phyloP scores from a whole-genome alignment of 2,797 vertebrate species.

The Catamblyrhynchus diadema region DNA sequence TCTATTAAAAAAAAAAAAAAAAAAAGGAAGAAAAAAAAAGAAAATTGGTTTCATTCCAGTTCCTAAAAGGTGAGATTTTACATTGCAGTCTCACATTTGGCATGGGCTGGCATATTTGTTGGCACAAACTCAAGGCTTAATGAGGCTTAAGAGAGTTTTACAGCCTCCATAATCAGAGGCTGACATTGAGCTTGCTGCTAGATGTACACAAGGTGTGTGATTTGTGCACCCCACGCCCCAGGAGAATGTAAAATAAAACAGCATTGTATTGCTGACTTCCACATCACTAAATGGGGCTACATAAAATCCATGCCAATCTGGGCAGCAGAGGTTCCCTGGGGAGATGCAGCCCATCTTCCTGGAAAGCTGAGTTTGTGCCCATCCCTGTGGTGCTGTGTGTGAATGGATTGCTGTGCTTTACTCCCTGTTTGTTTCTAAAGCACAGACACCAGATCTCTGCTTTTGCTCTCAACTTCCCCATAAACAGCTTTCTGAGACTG shows the following conservation, averaged over 20 bases:
- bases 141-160: not conserved
- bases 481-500: not conserved
- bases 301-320: not conserved
- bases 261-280: not conserved
- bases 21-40: too few relatives aligned
- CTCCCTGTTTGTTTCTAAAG: not conserved
- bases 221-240: not conserved
- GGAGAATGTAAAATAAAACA: not conserved
- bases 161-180: not conserved
- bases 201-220: not conserved
- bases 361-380: not conserved
- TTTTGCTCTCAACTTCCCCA: not conserved
- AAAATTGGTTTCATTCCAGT: not conserved
- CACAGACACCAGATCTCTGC: not conserved
- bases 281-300: not conserved
- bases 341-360: not conserved
- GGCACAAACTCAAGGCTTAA: not conserved
- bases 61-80: not conserved
- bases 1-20: not conserved
- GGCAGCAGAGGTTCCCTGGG: not conserved
- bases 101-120: not conserved
- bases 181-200: not conserved
- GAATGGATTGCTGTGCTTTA: not conserved
- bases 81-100: not conserved
- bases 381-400: rapidly evolving